Base-by-base conservation (phyloP, 2,888 invertebrate species). In the Dusona sp. region DNA sequence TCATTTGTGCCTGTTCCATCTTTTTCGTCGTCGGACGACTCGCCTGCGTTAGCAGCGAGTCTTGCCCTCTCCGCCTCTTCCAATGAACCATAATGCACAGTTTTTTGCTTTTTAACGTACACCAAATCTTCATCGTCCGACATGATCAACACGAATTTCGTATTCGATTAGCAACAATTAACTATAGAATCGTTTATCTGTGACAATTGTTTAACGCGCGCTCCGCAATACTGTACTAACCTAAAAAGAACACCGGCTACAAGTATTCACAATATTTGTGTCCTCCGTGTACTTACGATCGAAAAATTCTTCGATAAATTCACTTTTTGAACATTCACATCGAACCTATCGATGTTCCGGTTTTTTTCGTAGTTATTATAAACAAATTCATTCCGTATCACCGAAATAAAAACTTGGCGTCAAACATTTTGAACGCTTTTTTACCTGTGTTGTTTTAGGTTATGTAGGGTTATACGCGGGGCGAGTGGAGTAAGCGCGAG, bases 61-160 rank as follows among this genome's bases (percentile, higher is more conserved):
- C 98, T 95, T 16, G 96, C 96, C 88, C 97, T 96, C 94, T 98
- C 98, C 48, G 96, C 95, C 91, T 98, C 98, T 93, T 98, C 98
- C 92, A 98, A 94, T 0, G 98, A 98, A 19, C 98, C 98, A 96
- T 98, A 98, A 92, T 98, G 98, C 74, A 98, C 95, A 0, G 96
- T 96, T 93, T 97, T 97, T 83, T 95, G 95, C 88, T 97, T 97
- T 93, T 98, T 98, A 0, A 96, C 95, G 86, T 97, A 96, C 70
- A 96, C 94, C 70, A 97, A 94, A 92, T 97, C 98, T 83, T 98
- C 97, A 83, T 98, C 98, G 94, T 98, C 98, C 1, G 98, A 98
- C 98, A 98, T 97, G 33, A 68, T 68, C 25, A 64, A 80, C 38
- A 68, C 29, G 61, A 29, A 25, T 61, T 1, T 61, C 29, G 25